A percentile compares a stretch with the other conserved stretches of the same genome.
Evolutionary conservation across 1,140 invertebrate genomes (phyloP).

Genomic region (Vollenhovia emeryi): DNA sequence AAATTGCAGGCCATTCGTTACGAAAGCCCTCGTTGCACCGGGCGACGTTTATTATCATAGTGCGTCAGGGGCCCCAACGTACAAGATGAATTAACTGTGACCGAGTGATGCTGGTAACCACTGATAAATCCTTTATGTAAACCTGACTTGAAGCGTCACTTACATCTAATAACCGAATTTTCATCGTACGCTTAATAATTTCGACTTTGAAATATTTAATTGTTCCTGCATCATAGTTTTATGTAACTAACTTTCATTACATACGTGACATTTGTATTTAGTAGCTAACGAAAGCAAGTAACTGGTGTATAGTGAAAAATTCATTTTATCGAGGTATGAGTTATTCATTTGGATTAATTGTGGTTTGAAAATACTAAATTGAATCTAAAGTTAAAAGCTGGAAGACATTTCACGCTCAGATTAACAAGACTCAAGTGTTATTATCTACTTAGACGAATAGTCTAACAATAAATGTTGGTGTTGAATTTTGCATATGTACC

Average conservation of each 20-base stretch:
- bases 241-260: neutral
- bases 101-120: neutral
- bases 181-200: neutral
- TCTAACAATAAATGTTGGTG: neutral
- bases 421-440: neutral
- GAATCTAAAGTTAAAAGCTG: neutral
- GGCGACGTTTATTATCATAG: conserved; percentile 34
- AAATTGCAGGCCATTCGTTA: conserved; percentile 23
- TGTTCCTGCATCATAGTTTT: neutral
- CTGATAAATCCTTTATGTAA: neutral
- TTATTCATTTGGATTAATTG: neutral
- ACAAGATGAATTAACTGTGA: conserved; percentile 24
- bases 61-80: neutral
- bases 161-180: neutral
- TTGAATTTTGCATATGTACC: neutral
- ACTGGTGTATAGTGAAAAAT: neutral
- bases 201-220: neutral
- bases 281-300: neutral
- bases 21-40: neutral
- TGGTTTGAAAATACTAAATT: neutral
- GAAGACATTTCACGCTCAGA: neutral
- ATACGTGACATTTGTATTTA: neutral
- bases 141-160: neutral
- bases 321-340: neutral
- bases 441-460: neutral